phyloP scores from a whole-genome alignment of 2,113 vertebrate genomes.

The Brevimyrus niger region DNA sequence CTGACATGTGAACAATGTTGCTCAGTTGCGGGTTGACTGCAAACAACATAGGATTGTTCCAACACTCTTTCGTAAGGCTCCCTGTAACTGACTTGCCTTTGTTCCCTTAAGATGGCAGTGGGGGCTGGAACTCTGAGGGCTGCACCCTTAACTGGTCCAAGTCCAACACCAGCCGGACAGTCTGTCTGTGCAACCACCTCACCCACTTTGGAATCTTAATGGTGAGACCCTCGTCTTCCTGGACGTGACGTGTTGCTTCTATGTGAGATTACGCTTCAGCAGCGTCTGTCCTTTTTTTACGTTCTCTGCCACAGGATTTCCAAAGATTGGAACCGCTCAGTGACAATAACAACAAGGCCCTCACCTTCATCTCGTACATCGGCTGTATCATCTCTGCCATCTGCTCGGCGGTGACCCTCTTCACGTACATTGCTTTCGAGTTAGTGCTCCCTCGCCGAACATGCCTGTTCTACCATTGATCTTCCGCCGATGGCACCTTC shows the following conservation, averaged over 20 bases:
- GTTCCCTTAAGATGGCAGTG: constrained; percentile 61
- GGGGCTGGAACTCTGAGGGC: constrained; percentile 77
- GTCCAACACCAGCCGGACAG: constrained; percentile 63
- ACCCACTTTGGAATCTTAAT: constrained; percentile 91
- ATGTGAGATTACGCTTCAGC: background rate
- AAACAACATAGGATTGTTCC: background rate
- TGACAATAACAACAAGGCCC: constrained; percentile 60
- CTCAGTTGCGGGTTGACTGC: background rate
- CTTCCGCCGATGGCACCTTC: background rate
- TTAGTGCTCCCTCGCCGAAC: constrained; percentile 57
- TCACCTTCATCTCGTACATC: constrained; percentile 88
- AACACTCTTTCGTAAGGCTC: background rate
- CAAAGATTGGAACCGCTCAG: constrained; percentile 74
- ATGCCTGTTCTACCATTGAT: background rate
- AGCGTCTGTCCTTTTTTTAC: background rate
- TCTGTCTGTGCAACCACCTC: constrained; percentile 86
- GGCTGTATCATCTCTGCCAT: constrained; percentile 91
- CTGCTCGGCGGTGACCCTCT: constrained; percentile 86
- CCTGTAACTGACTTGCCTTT: background rate
- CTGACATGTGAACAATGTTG: background rate
- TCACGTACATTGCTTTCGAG: constrained; percentile 94
- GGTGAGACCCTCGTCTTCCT: constrained; percentile 57
- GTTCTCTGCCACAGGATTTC: constrained; percentile 65
- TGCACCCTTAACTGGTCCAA: constrained; percentile 60
- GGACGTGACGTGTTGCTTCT: too few species aligned